These are phyloP conservation scores for Platysternon megacephalum DNA, from an alignment of 2,113 vertebrate genomes.

Conservation along the genomic window DNA sequence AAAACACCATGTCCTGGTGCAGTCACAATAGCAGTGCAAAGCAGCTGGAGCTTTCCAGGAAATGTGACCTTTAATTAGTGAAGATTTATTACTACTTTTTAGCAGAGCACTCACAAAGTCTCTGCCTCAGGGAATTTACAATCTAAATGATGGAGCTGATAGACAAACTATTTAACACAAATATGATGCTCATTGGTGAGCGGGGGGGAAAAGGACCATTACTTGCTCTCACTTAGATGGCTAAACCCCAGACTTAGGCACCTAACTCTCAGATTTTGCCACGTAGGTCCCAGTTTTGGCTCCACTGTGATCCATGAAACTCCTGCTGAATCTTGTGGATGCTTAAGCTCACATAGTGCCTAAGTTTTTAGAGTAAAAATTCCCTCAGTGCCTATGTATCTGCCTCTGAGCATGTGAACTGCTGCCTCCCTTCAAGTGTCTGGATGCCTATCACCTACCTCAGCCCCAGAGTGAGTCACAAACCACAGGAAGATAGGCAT, in stretches of 20 bases:
- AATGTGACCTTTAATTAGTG: not conserved
- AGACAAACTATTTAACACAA: not conserved
- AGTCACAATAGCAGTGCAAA: not conserved
- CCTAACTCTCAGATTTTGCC: not conserved
- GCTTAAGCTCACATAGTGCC: not conserved
- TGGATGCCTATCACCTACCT: not conserved
- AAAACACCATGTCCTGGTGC: not conserved
- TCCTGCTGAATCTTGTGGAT: not conserved
- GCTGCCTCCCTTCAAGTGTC: not conserved
- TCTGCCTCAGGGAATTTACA: not conserved
- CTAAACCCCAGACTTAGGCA: not conserved
- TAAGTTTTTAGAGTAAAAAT: not conserved
- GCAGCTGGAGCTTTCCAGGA: not conserved
- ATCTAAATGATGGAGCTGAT: not conserved
- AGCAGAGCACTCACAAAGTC: not conserved
- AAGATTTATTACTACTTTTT: not conserved
- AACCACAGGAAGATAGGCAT: not conserved
- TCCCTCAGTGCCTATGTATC: not conserved
- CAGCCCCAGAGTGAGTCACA: not conserved
- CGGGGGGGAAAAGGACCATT: not conserved
- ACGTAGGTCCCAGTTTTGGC: not conserved
- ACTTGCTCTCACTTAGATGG: rapidly evolving
- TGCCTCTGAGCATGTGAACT: not conserved
- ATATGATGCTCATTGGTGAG: not conserved
- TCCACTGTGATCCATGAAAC: not conserved